Evolutionary conservation across 2,113 vertebrate genomes (phyloP), one percentile per base, ranked within the genome.

Genomic region (Elephas maximus): DNA sequence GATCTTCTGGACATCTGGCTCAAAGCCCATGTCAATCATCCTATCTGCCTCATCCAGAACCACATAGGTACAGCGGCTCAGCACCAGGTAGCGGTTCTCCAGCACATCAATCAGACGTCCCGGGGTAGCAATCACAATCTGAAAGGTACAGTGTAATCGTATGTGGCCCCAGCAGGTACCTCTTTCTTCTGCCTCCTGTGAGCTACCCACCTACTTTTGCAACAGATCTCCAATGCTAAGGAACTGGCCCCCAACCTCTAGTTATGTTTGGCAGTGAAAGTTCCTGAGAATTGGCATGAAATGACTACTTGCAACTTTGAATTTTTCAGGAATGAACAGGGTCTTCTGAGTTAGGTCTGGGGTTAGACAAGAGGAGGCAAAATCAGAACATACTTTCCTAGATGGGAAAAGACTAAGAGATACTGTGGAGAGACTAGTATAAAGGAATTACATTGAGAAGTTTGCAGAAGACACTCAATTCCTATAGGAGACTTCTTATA

Each of bases 11-110:
- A 99, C 99, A 0, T 99, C 99, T 0, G 99, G 99, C 98, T 99
- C 99, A 11, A 99, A 99, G 97, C 99, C 99, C 99, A 99, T 99
- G 98, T 99, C 99, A 51, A 99, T 99, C 99, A 99, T 99, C 88
- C 99, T 99, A 26, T 99, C 99, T 0, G 99, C 99, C 98, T 99
- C 99, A 1, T 99, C 99, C 88, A 99, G 99, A 94, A 99, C 99
- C 98, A 99, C 99, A 10, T 99, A 99, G 5, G 99, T 99, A 96
- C 99, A 99, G 97, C 99, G 99, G 98, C 99, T 99, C 97, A 99
- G 98, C 81, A 99, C 99, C 96, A 99, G 98, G 98, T 99, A 99
- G 1, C 99, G 99, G 97, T 99, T 99, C 99, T 99, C 99, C 97
- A 99, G 97, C 88, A 99, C 99, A 0, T 99, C 99, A 0, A 99